Base-by-base conservation (phyloP, 2,888 invertebrate genomes). In the Volucella inflata region DNA sequence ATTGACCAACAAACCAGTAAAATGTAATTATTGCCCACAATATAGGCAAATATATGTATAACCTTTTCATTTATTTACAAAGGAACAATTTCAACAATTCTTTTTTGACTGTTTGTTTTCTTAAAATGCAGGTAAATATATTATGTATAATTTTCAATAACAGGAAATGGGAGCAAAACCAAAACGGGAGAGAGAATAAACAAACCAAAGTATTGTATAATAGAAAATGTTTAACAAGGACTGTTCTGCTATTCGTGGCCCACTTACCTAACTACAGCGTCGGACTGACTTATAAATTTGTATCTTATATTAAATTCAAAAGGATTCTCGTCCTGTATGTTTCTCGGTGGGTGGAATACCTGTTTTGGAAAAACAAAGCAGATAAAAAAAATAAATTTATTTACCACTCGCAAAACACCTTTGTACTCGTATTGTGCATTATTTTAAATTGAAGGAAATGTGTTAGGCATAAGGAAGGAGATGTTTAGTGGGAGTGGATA, bases 241-340 rank as follows among this genome's bases (percentile, higher is more conserved):
- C 72, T 62, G 67, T 64, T 55, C 80, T 75, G 53, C 48, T 44
- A 70, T n/a, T 70, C 67, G 64, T 87, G 87, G 67, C 75, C 84
- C 72, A 89, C 92, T 92, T 89, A 94, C 94, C 94, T 93, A 57
- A 96, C 96, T 46, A 96, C 94, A 36, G 96, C 96, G 90, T 97
- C 96, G 88, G 95, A 94, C 88, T 95, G 95, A 80, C 96, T 94
- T 80, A 97, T 95, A 92, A 97, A 97, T 91, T 96, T 95, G 93
- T 97, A 97, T 62, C 97, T 94, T 88, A 97, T 93, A 62, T 94
- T 94, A 91, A 97, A 96, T 89, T 95, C 95, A 91, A 97, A 97
- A n/a, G 96, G 95, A 81, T 95, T 94, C 60, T 94, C 94, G 87
- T 95, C 94, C n/a, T 95, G 94, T 74, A 91, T 88, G 16, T 95